A percentile compares a stretch with the other conserved stretches of the same genome.
Evolutionary conservation across 1,140 invertebrate genomes (phyloP).

Genomic region (Thaumatotibia leucotreta): DNA sequence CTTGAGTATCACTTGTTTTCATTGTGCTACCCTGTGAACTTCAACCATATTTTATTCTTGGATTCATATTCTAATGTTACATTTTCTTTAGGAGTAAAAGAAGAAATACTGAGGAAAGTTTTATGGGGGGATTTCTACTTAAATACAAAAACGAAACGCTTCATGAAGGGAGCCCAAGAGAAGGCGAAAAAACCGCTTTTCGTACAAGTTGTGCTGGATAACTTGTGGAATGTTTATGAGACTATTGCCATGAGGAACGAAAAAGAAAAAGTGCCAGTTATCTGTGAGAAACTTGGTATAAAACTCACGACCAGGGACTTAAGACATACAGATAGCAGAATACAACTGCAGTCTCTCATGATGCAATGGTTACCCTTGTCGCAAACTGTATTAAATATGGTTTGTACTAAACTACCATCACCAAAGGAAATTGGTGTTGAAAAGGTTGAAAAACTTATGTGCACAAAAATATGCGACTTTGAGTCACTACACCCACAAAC

Average conservation of each 20-base stretch:
- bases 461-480: constrained; percentile 82
- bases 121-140: constrained; percentile 98
- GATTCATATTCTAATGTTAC: neutral
- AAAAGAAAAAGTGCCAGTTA: constrained; percentile 87
- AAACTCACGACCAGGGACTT: constrained; percentile 87
- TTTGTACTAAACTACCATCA: constrained; percentile 88
- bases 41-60: no score
- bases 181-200: constrained; percentile 98
- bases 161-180: constrained; percentile 93
- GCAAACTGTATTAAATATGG: constrained; percentile 86
- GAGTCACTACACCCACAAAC: constrained; percentile 83
- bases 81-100: constrained; percentile 68
- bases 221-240: constrained; percentile 95
- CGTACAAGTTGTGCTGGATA: constrained; percentile 96
- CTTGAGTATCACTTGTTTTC: no score
- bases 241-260: constrained; percentile 87
- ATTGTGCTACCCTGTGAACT: no score
- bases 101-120: constrained; percentile 83
- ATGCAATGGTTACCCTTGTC: constrained; percentile 95
- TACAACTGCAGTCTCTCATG: constrained; percentile 88
- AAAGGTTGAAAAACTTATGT: constrained; percentile 86
- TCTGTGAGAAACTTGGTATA: constrained; percentile 89
- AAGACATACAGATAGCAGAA: constrained; percentile 85
- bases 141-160: constrained; percentile 90
- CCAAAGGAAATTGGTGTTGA: constrained; percentile 87